Base-by-base conservation (phyloP, 2,888 invertebrate genomes). In the Augiades crinisus region DNA sequence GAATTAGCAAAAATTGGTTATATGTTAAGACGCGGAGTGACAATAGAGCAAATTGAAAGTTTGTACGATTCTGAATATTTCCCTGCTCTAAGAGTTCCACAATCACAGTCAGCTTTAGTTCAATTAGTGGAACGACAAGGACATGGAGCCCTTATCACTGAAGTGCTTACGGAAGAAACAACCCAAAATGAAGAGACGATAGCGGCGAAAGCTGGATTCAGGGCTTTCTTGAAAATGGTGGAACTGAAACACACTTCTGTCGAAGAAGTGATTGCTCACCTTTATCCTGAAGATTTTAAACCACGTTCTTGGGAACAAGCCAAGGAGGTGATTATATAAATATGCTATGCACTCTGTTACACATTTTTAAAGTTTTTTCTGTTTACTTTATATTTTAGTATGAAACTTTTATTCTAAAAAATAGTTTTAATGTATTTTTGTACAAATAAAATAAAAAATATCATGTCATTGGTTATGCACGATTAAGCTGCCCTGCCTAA, bases 201-300 rank as follows among this genome's bases (percentile, higher is more conserved):
- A 14, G 95, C 95, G 2, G 94, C 95, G 0, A 95, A 95, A 45
- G 94, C 95, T 44, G 96, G 96, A 7, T 96, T 96, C 81, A 92
- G 94, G 60, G 96, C 96, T 4, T 95, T 96, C 75, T 93, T 96
- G 86, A 93, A 93, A 68, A 95, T 96, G 95, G 93, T 96, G 5
- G 95, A 95, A 71, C 88, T 94, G 53, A 93, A 94, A 67, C 94
- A 95, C 69, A 93, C 93, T 44, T 94, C 95, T 0, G 94, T 96
- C 14, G 96, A 96, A 78, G 95, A 96, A 79, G 94, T 96, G 14
- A 94, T 96, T 60, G 93, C 94, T 2, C 93, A 95, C 66, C 95
- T 96, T 70, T 93, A 92, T 54, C 95, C 95, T 2, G 95, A 96
- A 81, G 96, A 96, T 80, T 96, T 96, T 73, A 93, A 94, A 57